Conservation (phyloP, 2,113 vertebrate genomes). For the Gallinago paraguaiae region DNA sequence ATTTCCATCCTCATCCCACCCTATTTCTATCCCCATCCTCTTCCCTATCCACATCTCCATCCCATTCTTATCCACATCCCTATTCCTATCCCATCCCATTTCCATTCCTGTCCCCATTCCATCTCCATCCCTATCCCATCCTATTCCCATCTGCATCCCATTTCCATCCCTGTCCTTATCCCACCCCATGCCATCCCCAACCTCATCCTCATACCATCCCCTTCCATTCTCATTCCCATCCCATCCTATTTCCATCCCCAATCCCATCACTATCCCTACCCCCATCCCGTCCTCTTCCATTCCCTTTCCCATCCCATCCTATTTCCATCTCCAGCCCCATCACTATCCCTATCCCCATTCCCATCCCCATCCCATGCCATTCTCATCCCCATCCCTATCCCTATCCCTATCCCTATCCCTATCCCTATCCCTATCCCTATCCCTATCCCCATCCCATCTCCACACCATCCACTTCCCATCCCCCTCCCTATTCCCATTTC, state of each 20-base stretch:
- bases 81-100: background rate
- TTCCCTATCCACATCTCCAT: background rate
- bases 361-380: too few species aligned
- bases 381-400: background rate
- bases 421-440: background rate
- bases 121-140: background rate
- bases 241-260: too few species aligned
- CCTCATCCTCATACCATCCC: background rate
- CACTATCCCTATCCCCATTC: background rate
- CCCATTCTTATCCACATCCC: background rate
- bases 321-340: background rate
- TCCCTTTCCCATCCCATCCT: background rate
- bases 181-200: background rate
- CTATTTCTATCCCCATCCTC: too few species aligned
- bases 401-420: background rate
- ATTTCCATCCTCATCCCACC: too few species aligned
- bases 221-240: too few species aligned
- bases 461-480: too few species aligned
- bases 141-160: too few species aligned
- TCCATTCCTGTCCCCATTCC: too few species aligned
- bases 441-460: background rate
- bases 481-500: too few species aligned
- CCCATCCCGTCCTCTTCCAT: too few species aligned
- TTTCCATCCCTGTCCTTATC: background rate
- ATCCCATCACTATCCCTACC: background rate